These are phyloP conservation scores for Leptodactylus fuscus DNA, from an alignment of 2,113 vertebrate genomes.

Conservation along the genomic window DNA sequence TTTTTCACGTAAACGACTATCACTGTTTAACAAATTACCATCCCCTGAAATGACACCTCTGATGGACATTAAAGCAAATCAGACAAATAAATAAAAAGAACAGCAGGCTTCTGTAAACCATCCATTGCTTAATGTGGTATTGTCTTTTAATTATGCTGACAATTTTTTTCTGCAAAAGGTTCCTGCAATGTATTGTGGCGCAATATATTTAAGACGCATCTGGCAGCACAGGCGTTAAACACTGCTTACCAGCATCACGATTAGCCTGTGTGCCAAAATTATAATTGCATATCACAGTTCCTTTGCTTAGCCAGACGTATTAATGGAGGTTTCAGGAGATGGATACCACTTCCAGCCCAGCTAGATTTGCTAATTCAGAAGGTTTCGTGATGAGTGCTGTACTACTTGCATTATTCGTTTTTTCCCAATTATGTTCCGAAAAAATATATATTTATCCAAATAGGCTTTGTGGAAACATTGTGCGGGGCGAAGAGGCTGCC, in stretches of 20 bases:
- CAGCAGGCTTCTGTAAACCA: slow-evolving; percentile 46
- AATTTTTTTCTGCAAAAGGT: slow-evolving; percentile 41
- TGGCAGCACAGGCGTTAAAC: slow-evolving; percentile 59
- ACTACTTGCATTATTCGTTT: not conserved
- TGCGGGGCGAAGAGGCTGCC: slow-evolving; percentile 34
- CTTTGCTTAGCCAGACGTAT: slow-evolving; percentile 58
- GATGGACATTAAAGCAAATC: slow-evolving; percentile 37
- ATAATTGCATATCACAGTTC: slow-evolving; percentile 47
- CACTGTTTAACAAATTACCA: slow-evolving; percentile 48
- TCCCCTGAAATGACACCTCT: slow-evolving; percentile 38
- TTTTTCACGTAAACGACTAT: slow-evolving; percentile 50
- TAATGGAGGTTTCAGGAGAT: slow-evolving; percentile 62
- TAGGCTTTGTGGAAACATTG: not conserved
- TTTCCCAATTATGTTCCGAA: slow-evolving; percentile 5
- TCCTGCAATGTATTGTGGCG: slow-evolving; percentile 35
- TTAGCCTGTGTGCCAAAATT: slow-evolving; percentile 62
- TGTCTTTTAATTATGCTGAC: slow-evolving; percentile 56
- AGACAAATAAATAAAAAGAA: slow-evolving; percentile 50
- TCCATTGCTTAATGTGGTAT: slow-evolving; percentile 41
- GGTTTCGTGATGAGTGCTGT: slow-evolving; percentile 1
- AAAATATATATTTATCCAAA: not conserved
- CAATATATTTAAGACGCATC: slow-evolving; percentile 57
- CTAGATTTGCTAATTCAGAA: slow-evolving; percentile 63
- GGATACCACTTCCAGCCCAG: slow-evolving; percentile 63
- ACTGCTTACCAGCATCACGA: slow-evolving; percentile 58